Evolutionary conservation across 1,140 invertebrate genomes (phyloP).

Genomic region (Drosophila eugracilis): DNA sequence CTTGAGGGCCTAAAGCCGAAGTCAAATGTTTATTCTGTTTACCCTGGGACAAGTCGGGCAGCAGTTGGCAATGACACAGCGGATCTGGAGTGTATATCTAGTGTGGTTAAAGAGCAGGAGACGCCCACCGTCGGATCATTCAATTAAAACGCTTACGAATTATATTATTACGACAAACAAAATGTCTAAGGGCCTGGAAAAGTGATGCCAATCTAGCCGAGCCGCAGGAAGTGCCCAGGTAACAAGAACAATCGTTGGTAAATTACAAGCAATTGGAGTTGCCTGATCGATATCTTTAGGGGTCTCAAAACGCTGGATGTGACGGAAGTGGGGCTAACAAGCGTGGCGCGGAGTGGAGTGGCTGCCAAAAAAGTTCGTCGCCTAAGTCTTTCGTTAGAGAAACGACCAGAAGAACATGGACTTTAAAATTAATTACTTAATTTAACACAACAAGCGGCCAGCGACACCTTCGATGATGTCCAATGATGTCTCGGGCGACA

Average conservation of each 20-base stretch:
- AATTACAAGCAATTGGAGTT: conserved; percentile 74
- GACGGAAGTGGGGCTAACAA: conserved; percentile 72
- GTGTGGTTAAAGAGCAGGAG: conserved; percentile 21
- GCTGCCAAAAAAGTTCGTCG: conserved; percentile 60
- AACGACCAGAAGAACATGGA: conserved; percentile 76
- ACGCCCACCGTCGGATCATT: conserved; percentile 76
- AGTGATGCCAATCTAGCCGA: conserved; percentile 68
- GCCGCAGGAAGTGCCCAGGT: conserved; percentile 60
- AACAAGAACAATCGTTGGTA: conserved; percentile 38
- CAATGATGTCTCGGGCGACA: conserved; percentile 53
- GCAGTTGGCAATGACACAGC: conserved; percentile 66
- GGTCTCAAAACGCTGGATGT: not conserved
- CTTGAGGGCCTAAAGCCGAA: conserved; percentile 64
- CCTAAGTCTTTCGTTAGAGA: conserved; percentile 77
- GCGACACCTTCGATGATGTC: conserved; percentile 70
- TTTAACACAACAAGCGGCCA: conserved; percentile 77
- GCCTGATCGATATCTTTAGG: conserved; percentile 48
- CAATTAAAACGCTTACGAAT: conserved; percentile 81
- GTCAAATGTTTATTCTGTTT: conserved; percentile 68
- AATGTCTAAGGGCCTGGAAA: conserved; percentile 63
- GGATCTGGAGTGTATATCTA: conserved; percentile 25
- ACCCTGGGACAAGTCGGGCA: conserved; percentile 55
- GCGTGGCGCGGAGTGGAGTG: no score
- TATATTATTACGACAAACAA: conserved; percentile 76
- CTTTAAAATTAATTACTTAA: conserved; percentile 84